Evolutionary conservation across 2,797 vertebrate genomes (phyloP), one percentile per base, ranked within the genome.

Genomic region (Melanotaenia maccullochi): DNA sequence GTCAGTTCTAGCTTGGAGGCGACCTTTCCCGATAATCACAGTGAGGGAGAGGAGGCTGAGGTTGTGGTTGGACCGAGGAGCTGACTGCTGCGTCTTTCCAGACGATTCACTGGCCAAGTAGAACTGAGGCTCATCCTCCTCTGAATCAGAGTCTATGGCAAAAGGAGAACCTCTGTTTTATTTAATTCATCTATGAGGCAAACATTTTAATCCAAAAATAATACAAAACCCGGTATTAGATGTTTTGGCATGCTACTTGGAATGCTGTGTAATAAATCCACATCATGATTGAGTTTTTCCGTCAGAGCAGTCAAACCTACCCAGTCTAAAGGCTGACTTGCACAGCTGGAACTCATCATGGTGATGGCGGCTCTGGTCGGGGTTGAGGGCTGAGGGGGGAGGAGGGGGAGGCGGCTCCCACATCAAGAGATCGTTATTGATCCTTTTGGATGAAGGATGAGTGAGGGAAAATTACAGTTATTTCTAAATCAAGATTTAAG

Each of bases 401-500:
- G 94, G 88, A 68, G 94, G 76, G 12, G 90, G 90, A 4, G 93
- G 93, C 0, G 96, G 95, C 87, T 97, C 97, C 96, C 96, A 98
- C 96, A 97, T 96, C 91, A 98, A 87, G 62, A 98, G 94, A 86
- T 97, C 96, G n/a, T 97, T 97, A 89, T 97, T 97, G 86, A 98
- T 95, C 92, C 96, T 97, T 74, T 68, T 22, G 60, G 67, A 65
- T 1, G 1, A 51, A 75, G 8, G 24, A 9, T 16, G 25, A 55
- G 22, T 52, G 44, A 1, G 16, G 55, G 24, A 32, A 44, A 64
- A 72, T 54, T 12, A 44, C 12, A 56, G 18, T 68, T 64, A 78
- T 54, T 54, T 61, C 54, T 57, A 20, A 73, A 40, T 52, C 49
- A 72, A 24, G 8, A 59, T 64, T 58, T 44, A 70, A 59, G 24